These are phyloP conservation scores for Mythimna lalbum DNA, from an alignment of 2,888 invertebrate species.

Conservation along the genomic window DNA sequence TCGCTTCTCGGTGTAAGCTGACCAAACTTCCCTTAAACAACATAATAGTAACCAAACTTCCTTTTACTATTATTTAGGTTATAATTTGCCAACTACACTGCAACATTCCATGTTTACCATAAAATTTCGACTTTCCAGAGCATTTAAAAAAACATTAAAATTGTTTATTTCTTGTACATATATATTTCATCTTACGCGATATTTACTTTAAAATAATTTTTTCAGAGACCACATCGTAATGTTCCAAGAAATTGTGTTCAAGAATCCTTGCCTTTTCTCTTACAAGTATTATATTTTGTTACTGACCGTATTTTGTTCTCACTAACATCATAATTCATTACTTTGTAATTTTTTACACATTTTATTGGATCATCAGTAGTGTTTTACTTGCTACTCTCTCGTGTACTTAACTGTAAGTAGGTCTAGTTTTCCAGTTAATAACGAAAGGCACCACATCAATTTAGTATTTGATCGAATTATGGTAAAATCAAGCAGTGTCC, in stretches of 20 bases:
- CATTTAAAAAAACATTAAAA: no score
- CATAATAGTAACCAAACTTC: no score
- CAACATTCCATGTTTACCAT: no score
- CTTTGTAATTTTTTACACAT: neutral
- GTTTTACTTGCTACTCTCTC: neutral
- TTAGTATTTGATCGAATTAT: no score
- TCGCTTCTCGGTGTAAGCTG: no score
- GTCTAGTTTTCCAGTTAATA: neutral
- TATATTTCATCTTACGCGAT: neutral
- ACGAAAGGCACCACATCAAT: neutral
- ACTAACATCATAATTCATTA: conserved; percentile 12
- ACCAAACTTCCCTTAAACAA: no score
- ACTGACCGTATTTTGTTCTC: conserved; percentile 37
- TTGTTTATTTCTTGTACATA: no score
- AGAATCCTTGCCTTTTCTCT: conserved; percentile 82
- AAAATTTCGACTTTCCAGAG: no score
- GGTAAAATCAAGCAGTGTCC: no score
- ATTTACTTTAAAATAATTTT: conserved; percentile 19
- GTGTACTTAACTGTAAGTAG: neutral
- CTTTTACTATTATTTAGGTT: no score
- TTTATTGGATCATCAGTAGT: neutral
- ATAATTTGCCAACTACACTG: no score
- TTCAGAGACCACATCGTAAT: conserved; percentile 80
- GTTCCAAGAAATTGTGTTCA: conserved; percentile 82
- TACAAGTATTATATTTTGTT: conserved; percentile 76